phyloP scores from a whole-genome alignment of 2,113 vertebrate species.

The Oxygymnocypris stewartii region DNA sequence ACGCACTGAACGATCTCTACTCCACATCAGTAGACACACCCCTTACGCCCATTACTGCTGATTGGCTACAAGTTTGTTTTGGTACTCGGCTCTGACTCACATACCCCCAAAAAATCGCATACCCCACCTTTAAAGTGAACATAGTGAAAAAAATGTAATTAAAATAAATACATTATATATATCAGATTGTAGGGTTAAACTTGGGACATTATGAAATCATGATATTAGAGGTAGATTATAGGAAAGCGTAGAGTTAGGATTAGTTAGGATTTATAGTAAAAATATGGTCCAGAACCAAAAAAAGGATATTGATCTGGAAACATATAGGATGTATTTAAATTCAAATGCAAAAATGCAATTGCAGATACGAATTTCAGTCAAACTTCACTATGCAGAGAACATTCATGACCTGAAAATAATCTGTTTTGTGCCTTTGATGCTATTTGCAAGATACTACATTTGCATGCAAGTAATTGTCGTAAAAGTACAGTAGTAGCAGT shows the following conservation, averaged over 20 bases:
- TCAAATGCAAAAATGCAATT: background rate
- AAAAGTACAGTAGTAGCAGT: background rate
- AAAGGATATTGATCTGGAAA: background rate
- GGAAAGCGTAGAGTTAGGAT: background rate
- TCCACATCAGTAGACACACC: no score
- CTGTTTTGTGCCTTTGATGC: background rate
- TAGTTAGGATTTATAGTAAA: background rate
- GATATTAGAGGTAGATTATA: background rate
- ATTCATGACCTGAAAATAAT: background rate
- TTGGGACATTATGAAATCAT: background rate
- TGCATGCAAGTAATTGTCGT: background rate
- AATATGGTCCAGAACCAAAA: background rate
- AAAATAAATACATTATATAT: no score
- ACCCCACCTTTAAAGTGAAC: no score
- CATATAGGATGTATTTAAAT: background rate
- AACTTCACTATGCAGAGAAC: background rate
- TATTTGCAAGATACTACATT: background rate
- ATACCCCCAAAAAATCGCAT: no score
- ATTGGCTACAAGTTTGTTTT: no score
- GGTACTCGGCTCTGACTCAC: no score
- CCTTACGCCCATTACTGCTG: no score
- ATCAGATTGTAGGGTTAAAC: background rate
- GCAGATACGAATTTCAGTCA: background rate
- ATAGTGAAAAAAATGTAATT: no score
- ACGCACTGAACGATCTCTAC: no score